Base-by-base conservation (phyloP, 2,888 invertebrate genomes). In the Heliconius aoede region DNA sequence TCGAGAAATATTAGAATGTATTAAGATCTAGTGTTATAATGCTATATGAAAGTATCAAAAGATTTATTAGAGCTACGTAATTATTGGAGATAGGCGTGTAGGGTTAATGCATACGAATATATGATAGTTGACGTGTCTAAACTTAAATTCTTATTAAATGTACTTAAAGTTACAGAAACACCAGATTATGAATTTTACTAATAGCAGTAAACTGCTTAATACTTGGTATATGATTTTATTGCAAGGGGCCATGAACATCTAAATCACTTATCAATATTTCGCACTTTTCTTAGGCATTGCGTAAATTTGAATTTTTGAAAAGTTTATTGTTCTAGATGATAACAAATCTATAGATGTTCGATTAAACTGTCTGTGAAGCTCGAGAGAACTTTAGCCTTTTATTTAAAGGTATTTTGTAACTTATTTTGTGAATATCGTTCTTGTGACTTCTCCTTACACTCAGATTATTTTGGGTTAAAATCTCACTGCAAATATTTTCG, bases 11-110 rank as follows among this genome's bases (percentile, higher is more conserved):
- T 81, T 83, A 82, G 83, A 78, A 84, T 85, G 82, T 82, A 82
- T 83, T 82, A 84, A 82, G 81, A 67, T 80, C 55, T 84, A 81
- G 81, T 68, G 28, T 76, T 79, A 78, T 76, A 77, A 85, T 83
- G 83, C 84, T 87, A 87, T 89, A 89, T 88, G 87, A 87, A 91
- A 86, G 86, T 92, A 91, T 92, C 90, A 88, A 88, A 92, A 89
- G 84, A 90, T 91, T 91, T 91, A 92, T 90, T 91, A 92, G 90
- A 87, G 77, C 89, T 89, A 90, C 89, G 87, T 90, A 88, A 87
- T 80, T 85, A 88, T 88, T 89, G 86, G 87, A 86, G 82, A 82
- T 92, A 91, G 89, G 87, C 84, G 83, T 84, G 89, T 93, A 92
- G 91, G 87, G 83, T 87, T 89, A 87, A 82, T 88, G 89, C 81